These are phyloP conservation scores for Cardiocondyla obscurior DNA, from an alignment of 1,140 invertebrate genomes.

Conservation along the genomic window DNA sequence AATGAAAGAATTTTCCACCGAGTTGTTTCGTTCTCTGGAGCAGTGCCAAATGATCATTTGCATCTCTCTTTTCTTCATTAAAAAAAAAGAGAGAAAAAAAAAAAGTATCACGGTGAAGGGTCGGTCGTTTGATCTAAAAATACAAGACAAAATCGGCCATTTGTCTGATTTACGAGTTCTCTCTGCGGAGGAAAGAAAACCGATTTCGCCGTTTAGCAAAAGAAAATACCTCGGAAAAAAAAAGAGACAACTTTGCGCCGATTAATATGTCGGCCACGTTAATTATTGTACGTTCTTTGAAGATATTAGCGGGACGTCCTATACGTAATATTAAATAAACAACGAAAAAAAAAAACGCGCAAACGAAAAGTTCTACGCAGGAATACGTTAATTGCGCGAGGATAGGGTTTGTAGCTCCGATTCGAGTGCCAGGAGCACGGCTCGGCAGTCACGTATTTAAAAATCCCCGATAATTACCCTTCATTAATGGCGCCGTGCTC, in stretches of 20 bases:
- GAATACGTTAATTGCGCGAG: constrained; percentile 37
- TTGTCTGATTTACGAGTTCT: constrained; percentile 33
- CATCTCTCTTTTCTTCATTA: background rate
- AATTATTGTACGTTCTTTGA: background rate
- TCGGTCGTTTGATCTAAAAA: constrained; percentile 14
- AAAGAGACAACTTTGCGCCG: background rate
- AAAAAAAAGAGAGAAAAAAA: background rate
- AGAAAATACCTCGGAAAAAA: background rate
- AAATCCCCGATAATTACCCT: constrained; percentile 34
- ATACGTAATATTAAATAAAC: constrained; percentile 20
- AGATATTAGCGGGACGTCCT: background rate
- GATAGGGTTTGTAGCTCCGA: background rate
- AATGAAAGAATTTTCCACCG: constrained; percentile 21
- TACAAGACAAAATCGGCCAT: constrained; percentile 38
- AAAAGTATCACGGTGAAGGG: background rate
- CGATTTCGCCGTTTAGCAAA: background rate
- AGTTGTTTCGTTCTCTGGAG: background rate
- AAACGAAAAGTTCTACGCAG: background rate
- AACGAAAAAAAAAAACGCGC: background rate
- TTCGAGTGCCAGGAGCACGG: background rate
- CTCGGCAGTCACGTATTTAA: constrained; percentile 4
- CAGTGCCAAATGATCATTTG: background rate
- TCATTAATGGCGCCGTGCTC: constrained; percentile 44
- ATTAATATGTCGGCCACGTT: background rate
- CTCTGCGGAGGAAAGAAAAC: background rate